phyloP scores from a whole-genome alignment of 2,113 vertebrate species.

The Nothoprocta pentlandii region DNA sequence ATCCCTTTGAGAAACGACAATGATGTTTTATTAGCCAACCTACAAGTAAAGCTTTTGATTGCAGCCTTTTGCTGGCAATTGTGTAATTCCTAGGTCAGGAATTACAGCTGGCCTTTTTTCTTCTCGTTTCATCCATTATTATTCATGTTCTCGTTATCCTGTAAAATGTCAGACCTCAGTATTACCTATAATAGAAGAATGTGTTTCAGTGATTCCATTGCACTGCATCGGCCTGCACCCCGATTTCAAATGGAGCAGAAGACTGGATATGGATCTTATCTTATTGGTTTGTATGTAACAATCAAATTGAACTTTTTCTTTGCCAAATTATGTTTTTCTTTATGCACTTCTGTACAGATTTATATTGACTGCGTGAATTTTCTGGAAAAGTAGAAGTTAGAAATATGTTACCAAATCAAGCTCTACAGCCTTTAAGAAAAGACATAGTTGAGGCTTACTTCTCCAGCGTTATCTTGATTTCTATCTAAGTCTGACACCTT shows the following conservation, averaged over 20 bases:
- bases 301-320: neutral
- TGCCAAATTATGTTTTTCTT: neutral
- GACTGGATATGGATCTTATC: slow-evolving; percentile 92
- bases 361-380: neutral
- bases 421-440: neutral
- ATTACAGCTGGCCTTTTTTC: neutral
- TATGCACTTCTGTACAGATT: neutral
- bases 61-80: neutral
- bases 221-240: slow-evolving; percentile 94
- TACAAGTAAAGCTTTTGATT: neutral
- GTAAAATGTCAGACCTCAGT: slow-evolving; percentile 86
- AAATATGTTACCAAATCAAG: neutral
- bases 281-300: slow-evolving; percentile 84
- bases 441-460: neutral
- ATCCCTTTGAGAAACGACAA: neutral
- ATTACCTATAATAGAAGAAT: slow-evolving; percentile 98
- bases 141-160: neutral
- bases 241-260: slow-evolving; percentile 91
- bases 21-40: neutral
- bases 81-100: neutral
- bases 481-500: neutral
- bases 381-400: neutral
- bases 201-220: slow-evolving; percentile 89
- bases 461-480: neutral
- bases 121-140: neutral